These are phyloP conservation scores for Panagrolaimus sp. DNA, from an alignment of 1,140 invertebrate genomes.

Conservation along the genomic window DNA sequence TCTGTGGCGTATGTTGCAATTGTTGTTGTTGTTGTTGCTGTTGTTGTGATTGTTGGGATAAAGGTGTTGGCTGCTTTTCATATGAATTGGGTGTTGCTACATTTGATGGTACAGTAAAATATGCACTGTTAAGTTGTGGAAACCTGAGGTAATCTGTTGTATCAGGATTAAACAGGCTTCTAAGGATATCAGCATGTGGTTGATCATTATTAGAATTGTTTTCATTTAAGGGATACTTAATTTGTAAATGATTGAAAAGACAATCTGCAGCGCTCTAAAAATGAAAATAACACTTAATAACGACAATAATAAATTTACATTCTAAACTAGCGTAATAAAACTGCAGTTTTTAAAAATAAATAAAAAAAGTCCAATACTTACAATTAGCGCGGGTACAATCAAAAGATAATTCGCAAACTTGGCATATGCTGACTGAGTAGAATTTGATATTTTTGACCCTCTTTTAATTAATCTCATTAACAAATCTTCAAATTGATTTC, in stretches of 20 bases:
- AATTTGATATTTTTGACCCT: background rate
- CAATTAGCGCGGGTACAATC: slow-evolving; percentile 1
- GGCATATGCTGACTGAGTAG: background rate
- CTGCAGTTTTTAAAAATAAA: too few species aligned
- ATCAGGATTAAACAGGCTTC: slow-evolving; percentile 21
- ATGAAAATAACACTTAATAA: too few species aligned
- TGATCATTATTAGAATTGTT: background rate
- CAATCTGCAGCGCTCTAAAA: slow-evolving; percentile 9
- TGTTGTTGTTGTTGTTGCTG: too few species aligned
- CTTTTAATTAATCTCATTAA: slow-evolving; percentile 16
- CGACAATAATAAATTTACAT: too few species aligned
- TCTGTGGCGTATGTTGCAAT: background rate
- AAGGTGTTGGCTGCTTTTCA: background rate
- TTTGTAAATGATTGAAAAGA: background rate
- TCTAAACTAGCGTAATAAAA: too few species aligned
- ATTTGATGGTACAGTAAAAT: background rate
- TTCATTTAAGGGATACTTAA: background rate
- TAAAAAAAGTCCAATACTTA: background rate
- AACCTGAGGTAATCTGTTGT: slow-evolving; percentile 28
- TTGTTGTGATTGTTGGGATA: slow-evolving; percentile 2
- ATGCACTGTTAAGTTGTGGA: slow-evolving; percentile 21
- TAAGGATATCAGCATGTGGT: slow-evolving; percentile 20
- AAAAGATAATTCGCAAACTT: slow-evolving; percentile 11
- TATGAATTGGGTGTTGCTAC: background rate
- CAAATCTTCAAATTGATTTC: slow-evolving; percentile 24